Evolutionary conservation across 2,797 vertebrate species (phyloP).

Genomic region (Sebastolobus altivelis): DNA sequence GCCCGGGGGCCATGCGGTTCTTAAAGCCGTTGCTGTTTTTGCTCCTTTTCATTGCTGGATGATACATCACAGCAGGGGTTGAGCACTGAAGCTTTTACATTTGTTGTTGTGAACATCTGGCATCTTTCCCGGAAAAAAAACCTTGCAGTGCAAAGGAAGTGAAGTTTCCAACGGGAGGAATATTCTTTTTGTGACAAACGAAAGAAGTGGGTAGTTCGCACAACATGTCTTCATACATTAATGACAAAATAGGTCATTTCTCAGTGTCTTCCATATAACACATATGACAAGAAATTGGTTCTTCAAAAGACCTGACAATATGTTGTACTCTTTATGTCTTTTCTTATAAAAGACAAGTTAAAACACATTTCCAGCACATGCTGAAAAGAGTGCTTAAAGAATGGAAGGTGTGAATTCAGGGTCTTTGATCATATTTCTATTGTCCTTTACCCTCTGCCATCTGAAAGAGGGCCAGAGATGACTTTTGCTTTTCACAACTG

Average conservation of each 20-base stretch:
- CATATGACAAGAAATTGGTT: not conserved
- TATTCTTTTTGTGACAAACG: not conserved
- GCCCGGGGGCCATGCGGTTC: not conserved
- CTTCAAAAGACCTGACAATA: conserved; percentile 7
- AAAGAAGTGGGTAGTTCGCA: not conserved
- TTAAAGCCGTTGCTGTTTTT: conserved; percentile 7
- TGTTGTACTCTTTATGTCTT: not conserved
- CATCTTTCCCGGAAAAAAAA: not conserved
- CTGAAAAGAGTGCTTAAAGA: conserved; percentile 12
- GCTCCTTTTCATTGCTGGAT: conserved; percentile 2
- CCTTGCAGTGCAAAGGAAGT: not conserved
- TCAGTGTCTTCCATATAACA: not conserved
- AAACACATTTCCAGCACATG: conserved; percentile 12
- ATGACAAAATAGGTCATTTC: not conserved
- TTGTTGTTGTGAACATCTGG: not conserved
- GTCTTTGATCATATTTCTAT: conserved; percentile 30
- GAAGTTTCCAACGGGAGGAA: not conserved
- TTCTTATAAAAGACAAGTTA: conserved; percentile 24
- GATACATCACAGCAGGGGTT: conserved; percentile 15
- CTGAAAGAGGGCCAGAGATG: conserved; percentile 43
- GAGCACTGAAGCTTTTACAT: conserved; percentile 3
- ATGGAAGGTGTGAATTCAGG: conserved; percentile 14
- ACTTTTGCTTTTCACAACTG: conserved; percentile 11
- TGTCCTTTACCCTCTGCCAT: conserved; percentile 38
- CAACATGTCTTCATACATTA: not conserved